phyloP scores from a whole-genome alignment of 2,888 invertebrate species.

The Dicyrtoma fusca region DNA sequence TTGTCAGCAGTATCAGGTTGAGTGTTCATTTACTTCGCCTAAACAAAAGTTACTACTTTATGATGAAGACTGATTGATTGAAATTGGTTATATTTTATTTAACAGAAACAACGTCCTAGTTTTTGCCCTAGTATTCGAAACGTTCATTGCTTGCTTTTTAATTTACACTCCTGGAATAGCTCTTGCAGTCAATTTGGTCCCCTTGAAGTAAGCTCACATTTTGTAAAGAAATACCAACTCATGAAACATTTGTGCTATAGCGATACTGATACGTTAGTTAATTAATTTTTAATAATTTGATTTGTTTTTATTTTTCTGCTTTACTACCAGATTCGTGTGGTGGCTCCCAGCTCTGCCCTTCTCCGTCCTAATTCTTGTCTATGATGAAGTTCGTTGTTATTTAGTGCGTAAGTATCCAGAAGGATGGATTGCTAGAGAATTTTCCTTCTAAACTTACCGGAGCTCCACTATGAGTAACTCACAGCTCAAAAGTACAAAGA shows the following conservation, averaged over 20 bases:
- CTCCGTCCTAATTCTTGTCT: constrained; percentile 64
- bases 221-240: constrained; percentile 55
- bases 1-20: constrained; percentile 43
- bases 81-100: too few relatives aligned
- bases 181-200: constrained; percentile 58
- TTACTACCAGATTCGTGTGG: constrained; percentile 64
- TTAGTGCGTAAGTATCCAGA: constrained; percentile 63
- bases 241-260: too few relatives aligned
- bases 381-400: constrained; percentile 64
- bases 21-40: too few relatives aligned
- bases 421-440: constrained; percentile 60
- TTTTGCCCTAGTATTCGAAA: constrained; percentile 66
- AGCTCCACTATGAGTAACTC: too few relatives aligned
- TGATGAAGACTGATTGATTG: too few relatives aligned
- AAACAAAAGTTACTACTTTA: too few relatives aligned
- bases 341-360: constrained; percentile 66
- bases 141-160: constrained; percentile 61
- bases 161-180: constrained; percentile 63
- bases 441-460: constrained; percentile 47
- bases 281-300: too few relatives aligned
- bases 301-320: too few relatives aligned
- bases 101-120: constrained; percentile 67
- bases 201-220: constrained; percentile 43
- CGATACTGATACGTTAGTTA: too few relatives aligned
- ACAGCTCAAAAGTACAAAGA: too few relatives aligned